Percentiles rank a stretch among this genome's conserved stretches.
These are phyloP conservation scores for Nothocercus julius DNA, from an alignment of 2,113 vertebrate species.

Conservation along the genomic window DNA sequence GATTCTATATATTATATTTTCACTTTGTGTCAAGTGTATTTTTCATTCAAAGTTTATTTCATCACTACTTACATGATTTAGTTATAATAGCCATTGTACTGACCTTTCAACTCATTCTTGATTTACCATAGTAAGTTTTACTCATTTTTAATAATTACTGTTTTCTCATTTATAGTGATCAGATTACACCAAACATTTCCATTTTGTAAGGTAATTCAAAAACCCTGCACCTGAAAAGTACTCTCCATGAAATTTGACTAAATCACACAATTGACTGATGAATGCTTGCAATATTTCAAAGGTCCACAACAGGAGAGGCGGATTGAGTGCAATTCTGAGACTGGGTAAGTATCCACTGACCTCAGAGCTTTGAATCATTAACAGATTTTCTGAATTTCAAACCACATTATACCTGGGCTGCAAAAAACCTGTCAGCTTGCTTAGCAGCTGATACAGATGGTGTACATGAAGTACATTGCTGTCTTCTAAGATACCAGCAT, in stretches of 20 bases:
- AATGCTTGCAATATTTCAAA: not conserved
- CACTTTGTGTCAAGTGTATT: not conserved
- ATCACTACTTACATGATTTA: not conserved
- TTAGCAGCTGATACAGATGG: not conserved
- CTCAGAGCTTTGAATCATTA: conserved; percentile 6
- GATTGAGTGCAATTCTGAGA: not conserved
- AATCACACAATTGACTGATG: conserved; percentile 39
- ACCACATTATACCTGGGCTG: not conserved
- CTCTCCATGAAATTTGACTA: conserved; percentile 25
- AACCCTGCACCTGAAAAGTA: not conserved
- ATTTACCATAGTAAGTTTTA: conserved; percentile 10
- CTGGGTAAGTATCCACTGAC: not conserved
- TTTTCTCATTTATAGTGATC: conserved; percentile 7
- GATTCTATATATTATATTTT: not conserved
- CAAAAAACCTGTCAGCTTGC: not conserved
- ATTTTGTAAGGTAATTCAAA: conserved; percentile 33
- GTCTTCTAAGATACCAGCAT: not conserved
- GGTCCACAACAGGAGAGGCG: not conserved
- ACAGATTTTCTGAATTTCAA: conserved; percentile 39
- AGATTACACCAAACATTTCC: not conserved
- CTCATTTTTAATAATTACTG: not conserved
- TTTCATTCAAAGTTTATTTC: not conserved
- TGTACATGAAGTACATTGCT: not conserved
- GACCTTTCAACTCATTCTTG: conserved; percentile 1
- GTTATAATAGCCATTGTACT: not conserved